Evolutionary conservation across 2,113 vertebrate genomes (phyloP), one percentile per base, ranked within the genome.

Genomic region (Spheniscus mendiculus): DNA sequence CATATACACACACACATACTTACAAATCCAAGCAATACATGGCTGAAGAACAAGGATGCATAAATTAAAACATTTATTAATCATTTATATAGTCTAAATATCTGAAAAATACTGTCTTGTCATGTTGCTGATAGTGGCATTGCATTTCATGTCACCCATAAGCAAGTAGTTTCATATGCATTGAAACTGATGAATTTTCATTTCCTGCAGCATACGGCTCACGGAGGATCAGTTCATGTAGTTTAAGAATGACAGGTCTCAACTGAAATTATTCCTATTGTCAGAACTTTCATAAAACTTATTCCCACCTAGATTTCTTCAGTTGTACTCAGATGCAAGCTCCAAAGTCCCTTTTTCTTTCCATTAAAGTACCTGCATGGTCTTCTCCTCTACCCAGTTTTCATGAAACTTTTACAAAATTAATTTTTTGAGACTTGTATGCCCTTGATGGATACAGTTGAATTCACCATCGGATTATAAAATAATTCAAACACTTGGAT

Each of bases 161-260:
- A 36, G 15, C 9, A 66, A 90, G 9, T 16, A 62, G 40, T 56
- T 76, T 76, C 10, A 34, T 18, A 27, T 26, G 16, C 9, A 17
- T 34, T 71, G 42, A 87, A 87, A 55, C 25, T 6, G 50, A 27
- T 8, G 6, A 0, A 0, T 3, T 55, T 85, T 53, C 7, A 0
- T 78, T 69, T 69, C 14, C 17, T 36, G 21, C 20, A 32, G 16
- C 32, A 17, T 20, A 29, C 4, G 3, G 4, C 10, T 45, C 9
- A 59, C 1, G 3, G 10, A 42, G 10, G 17, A 83, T 42, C 59
- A 40, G 21, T 32, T 72, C 53, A 59, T 12, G 29, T 4, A 0
- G n/a, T 12, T 74, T 25, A 89, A 89, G 40, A 25, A 10, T 2
- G 2, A 50, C 1, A 38, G 20, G 3, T 52, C 36, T 47, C 34